Conservation (phyloP, 1,140 invertebrate species). For the Drosophila miranda region DNA sequence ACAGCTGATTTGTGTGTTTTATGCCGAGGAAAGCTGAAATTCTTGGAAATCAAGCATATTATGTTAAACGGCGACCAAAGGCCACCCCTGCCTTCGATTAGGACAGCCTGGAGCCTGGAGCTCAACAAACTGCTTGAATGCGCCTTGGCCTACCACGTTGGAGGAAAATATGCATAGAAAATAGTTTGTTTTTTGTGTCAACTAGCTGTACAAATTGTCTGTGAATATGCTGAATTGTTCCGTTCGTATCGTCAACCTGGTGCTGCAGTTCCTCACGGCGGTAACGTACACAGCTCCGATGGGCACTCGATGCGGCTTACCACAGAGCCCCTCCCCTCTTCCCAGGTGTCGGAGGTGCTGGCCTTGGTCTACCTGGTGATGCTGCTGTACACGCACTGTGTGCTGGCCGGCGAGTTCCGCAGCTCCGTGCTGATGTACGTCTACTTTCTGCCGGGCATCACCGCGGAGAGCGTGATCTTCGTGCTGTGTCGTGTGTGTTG, state of each 20-base stretch:
- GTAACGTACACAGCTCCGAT: constrained; percentile 25
- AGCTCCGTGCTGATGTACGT: constrained; percentile 37
- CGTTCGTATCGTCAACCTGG: constrained; percentile 37
- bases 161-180: too few species aligned
- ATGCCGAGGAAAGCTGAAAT: too few species aligned
- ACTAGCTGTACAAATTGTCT: constrained; percentile 19
- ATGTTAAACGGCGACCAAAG: too few species aligned
- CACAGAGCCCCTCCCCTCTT: constrained; percentile 10
- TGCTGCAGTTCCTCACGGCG: constrained; percentile 38
- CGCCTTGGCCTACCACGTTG: too few species aligned
- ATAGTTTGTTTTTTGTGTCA: constrained; percentile 58
- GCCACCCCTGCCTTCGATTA: too few species aligned
- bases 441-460: constrained; percentile 41
- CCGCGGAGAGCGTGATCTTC: constrained; percentile 1
- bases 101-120: too few species aligned
- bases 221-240: constrained; percentile 26
- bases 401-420: constrained; percentile 47
- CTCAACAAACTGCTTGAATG: too few species aligned
- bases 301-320: not conserved
- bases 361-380: constrained; percentile 24
- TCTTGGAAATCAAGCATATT: too few species aligned
- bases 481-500: constrained; percentile 30
- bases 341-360: constrained; percentile 41
- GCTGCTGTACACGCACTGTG: constrained; percentile 38
- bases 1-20: too few species aligned